Conservation (phyloP, 2,888 invertebrate species). For the Lycia hirtaria region DNA sequence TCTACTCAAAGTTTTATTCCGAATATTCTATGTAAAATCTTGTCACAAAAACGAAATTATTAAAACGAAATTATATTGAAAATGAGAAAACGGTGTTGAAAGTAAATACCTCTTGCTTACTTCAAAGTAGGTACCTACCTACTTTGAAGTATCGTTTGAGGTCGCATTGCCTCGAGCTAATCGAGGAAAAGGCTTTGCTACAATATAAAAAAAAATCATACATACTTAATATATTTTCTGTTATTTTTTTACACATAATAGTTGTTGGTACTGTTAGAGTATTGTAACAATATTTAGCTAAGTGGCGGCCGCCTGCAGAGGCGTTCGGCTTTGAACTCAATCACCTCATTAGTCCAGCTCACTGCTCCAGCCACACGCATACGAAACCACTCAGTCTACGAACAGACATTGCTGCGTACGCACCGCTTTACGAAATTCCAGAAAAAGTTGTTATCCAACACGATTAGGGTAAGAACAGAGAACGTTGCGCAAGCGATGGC, state of each 20-base stretch:
- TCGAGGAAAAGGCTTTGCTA: constrained; percentile 31
- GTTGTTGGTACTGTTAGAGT: constrained; percentile 27
- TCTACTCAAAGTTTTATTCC: no score
- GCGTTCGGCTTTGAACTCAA: constrained; percentile 78
- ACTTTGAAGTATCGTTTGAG: constrained; percentile 2
- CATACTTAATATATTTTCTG: constrained; percentile 7
- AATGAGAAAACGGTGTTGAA: neutral
- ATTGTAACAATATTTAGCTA: constrained; percentile 55
- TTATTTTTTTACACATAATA: constrained; percentile 21
- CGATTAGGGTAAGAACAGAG: constrained; percentile 52
- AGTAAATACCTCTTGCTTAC: neutral
- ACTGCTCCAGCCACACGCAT: constrained; percentile 69
- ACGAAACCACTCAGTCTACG: constrained; percentile 72
- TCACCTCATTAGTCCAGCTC: constrained; percentile 80
- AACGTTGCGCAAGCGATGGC: constrained; percentile 72
- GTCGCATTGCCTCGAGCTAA: constrained; percentile 31
- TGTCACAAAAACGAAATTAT: neutral
- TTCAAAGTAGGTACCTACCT: neutral
- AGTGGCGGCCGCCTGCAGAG: constrained; percentile 71
- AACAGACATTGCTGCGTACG: constrained; percentile 71
- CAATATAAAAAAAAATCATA: constrained; percentile 30
- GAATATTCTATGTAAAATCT: neutral
- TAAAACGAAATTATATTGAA: neutral
- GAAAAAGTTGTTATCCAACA: constrained; percentile 53
- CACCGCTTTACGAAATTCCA: constrained; percentile 60